Base-by-base conservation (phyloP, 2,113 vertebrate genomes). In the Petrocephalus microphthalmus region DNA sequence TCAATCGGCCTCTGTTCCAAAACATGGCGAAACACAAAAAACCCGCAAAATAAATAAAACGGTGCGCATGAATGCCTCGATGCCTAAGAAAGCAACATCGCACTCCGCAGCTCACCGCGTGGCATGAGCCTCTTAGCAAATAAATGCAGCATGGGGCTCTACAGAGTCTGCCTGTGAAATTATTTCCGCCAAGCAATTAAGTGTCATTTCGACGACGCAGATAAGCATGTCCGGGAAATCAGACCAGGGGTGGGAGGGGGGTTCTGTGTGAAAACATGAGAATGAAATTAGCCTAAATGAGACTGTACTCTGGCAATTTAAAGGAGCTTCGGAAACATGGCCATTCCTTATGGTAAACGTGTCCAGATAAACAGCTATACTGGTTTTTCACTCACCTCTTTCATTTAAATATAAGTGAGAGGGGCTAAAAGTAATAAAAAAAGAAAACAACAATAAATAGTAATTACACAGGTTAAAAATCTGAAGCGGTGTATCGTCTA, bases 171-270 rank as follows among this genome's bases (percentile, higher is more conserved):
- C 91, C 92, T 91, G 56, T 47, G 90, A 90, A 91, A 88, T 89
- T 83, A 37, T 91, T 81, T 90, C 74, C 92, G 57, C 90, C 67
- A 86, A 15, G 91, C 93, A 94, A 95, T 94, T 94, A 94, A 94
- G 92, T 87, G 88, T 90, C 93, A 94, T 93, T 94, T 93, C 88
- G 90, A 89, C 90, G 89, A 90, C 90, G 19, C 85, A 90, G 94
- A 95, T 95, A 94, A 94, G 93, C 92, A 89, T 22, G 90, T 87
- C 91, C 89, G 92, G 90, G 92, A 91, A 93, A 94, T 89, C 91
- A 88, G 92, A 93, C 93, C 88, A 64, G 92, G 89, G 88, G 19
- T 78, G 33, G 54, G 71, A n/a, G 33, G 33, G 71, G 60, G 25
- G 88, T 87, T 88, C 84, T 51, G 87, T 88, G 88, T 91, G 93